Evolutionary conservation across 2,797 vertebrate species (phyloP).

Genomic region (Helostoma temminkii): DNA sequence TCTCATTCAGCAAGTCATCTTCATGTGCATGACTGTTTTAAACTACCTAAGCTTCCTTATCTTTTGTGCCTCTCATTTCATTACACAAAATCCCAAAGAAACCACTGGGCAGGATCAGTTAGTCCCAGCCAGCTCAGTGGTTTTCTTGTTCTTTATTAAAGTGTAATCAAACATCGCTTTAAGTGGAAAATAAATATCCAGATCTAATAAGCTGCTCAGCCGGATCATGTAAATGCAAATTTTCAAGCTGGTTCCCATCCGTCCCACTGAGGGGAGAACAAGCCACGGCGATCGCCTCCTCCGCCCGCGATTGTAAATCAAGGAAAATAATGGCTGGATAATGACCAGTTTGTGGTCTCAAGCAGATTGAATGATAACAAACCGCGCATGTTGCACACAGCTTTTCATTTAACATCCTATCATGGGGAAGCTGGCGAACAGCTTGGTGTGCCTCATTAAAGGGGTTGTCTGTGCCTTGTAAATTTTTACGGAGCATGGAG

Average conservation of each 20-base stretch:
- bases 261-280: constrained; percentile 91
- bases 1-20: constrained; percentile 60
- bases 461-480: constrained; percentile 92
- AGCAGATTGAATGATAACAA: constrained; percentile 99
- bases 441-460: constrained; percentile 98
- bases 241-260: constrained; percentile 95
- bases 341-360: constrained; percentile 97
- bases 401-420: constrained; percentile 99
- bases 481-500: constrained; percentile 82
- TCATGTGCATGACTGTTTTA: constrained; percentile 74
- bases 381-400: constrained; percentile 90
- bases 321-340: constrained; percentile 97
- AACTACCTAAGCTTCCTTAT: constrained; percentile 83
- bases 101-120: constrained; percentile 89
- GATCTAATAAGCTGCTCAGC: constrained; percentile 98
- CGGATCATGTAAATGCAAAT: constrained; percentile 99
- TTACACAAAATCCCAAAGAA: constrained; percentile 89
- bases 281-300: constrained; percentile 90
- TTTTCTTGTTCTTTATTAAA: constrained; percentile 93
- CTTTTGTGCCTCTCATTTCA: constrained; percentile 88
- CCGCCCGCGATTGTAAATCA: constrained; percentile 94
- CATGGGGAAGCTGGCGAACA: constrained; percentile 91
- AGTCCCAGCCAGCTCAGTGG: constrained; percentile 87
- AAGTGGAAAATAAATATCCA: constrained; percentile 99
- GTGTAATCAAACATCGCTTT: constrained; percentile 97